Percentiles rank a stretch among this genome's conserved stretches.
These are phyloP conservation scores for Drosophila nr. fundita DNA, from an alignment of 2,888 invertebrate species.

Conservation along the genomic window DNA sequence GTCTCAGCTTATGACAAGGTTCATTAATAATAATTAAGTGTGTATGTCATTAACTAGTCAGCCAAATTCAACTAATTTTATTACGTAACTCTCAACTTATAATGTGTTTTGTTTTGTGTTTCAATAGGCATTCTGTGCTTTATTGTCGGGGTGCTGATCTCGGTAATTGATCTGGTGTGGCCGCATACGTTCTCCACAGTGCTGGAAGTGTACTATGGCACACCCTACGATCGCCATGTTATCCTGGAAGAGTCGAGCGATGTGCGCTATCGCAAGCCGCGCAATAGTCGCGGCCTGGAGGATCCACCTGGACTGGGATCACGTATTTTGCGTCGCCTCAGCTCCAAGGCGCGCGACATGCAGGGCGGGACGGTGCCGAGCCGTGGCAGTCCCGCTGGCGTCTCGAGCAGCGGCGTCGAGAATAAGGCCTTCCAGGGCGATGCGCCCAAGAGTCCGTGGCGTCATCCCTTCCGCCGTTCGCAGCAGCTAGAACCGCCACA, in stretches of 20 bases:
- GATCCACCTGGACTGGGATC: conserved; percentile 88
- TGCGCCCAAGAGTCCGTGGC: conserved; percentile 91
- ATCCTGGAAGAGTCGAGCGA: conserved; percentile 95
- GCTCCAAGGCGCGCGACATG: conserved; percentile 89
- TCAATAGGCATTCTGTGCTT: conserved; percentile 88
- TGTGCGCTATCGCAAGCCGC: conserved; percentile 87
- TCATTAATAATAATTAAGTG: background rate
- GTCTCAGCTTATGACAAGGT: background rate
- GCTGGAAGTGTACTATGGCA: conserved; percentile 95
- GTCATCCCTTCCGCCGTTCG: conserved; percentile 87
- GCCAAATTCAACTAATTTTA: background rate
- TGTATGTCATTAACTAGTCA: background rate
- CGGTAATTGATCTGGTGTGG: conserved; percentile 93
- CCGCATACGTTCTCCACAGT: conserved; percentile 97
- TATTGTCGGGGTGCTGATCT: conserved; percentile 91
- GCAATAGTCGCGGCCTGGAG: conserved; percentile 87
- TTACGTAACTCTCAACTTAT: background rate
- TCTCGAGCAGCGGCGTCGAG: conserved; percentile 87
- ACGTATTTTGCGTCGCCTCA: conserved; percentile 90
- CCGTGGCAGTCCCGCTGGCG: conserved; percentile 80
- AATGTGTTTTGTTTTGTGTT: background rate
- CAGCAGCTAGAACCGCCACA: conserved; percentile 70
- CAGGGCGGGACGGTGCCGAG: conserved; percentile 51
- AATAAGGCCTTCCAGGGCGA: conserved; percentile 90
- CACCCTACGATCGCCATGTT: conserved; percentile 96